Evolutionary conservation across 2,797 vertebrate species (phyloP).

Genomic region (Alauda arvensis): DNA sequence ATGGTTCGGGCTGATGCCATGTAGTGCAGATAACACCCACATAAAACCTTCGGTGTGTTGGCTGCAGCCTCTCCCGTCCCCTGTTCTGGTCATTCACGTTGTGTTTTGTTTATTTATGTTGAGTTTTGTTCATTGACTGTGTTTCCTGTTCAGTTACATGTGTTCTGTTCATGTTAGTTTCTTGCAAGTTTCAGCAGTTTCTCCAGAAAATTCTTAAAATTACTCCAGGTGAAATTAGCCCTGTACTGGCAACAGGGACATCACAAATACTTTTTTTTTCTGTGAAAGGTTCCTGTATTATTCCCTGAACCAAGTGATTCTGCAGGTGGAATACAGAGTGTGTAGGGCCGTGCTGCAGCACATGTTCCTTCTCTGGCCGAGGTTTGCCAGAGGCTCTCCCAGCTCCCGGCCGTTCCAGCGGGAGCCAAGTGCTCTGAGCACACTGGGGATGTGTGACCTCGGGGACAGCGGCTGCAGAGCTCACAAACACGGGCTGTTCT

Average conservation of each 20-base stretch:
- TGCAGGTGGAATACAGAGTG: background rate
- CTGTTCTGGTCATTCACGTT: background rate
- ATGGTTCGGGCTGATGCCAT: background rate
- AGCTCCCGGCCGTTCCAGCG: background rate
- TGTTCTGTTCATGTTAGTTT: background rate
- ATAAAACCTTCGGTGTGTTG: background rate
- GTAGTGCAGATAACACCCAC: background rate
- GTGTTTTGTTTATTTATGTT: background rate
- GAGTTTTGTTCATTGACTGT: background rate
- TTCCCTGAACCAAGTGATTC: background rate
- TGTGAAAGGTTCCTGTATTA: background rate
- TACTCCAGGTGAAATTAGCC: background rate
- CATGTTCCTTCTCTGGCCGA: fast-evolving
- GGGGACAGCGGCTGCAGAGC: background rate
- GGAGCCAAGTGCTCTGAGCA: fast-evolving
- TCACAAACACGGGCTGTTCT: background rate
- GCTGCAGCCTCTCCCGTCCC: background rate
- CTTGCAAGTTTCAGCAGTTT: background rate
- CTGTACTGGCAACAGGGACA: background rate
- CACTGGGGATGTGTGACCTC: fast-evolving
- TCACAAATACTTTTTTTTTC: background rate
- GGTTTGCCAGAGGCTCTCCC: background rate
- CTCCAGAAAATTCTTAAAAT: background rate
- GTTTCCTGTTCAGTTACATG: background rate
- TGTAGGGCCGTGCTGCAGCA: background rate